These are phyloP conservation scores for Chiridota heheva DNA, from an alignment of 35 echinoderm and acorn worm genomes.

Conservation along the genomic window DNA sequence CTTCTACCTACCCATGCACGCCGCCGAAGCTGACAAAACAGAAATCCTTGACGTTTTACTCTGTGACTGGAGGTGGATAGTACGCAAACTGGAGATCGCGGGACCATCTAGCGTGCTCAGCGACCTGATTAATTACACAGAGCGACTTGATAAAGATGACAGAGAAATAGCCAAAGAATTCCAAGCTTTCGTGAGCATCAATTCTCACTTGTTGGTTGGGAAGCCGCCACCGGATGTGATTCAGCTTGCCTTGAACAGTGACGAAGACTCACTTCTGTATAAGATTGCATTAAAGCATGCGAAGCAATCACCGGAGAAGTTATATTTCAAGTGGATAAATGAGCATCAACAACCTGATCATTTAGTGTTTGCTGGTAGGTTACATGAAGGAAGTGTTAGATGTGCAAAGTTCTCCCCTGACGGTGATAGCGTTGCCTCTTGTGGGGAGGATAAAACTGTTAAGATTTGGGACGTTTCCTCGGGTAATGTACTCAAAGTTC, in stretches of 20 bases:
- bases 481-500: constrained; percentile 5
- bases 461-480: constrained; percentile 62
- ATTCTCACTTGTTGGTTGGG: constrained; percentile 70
- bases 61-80: constrained; percentile 56
- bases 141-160: constrained; percentile 30
- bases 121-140: constrained; percentile 59
- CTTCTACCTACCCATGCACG: constrained; percentile 72
- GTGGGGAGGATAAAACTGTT: constrained; percentile 79
- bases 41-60: constrained; percentile 47
- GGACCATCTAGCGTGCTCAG: constrained; percentile 73
- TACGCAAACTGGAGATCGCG: constrained; percentile 41
- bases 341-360: constrained; percentile 38
- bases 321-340: constrained; percentile 84
- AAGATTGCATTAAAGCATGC: constrained; percentile 49
- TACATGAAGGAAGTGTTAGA: constrained; percentile 52
- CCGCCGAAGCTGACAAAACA: constrained; percentile 45
- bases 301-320: constrained; percentile 15
- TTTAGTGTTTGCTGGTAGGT: constrained; percentile 61
- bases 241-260: constrained; percentile 72
- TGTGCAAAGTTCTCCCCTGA: constrained; percentile 84
- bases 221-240: constrained; percentile 54
- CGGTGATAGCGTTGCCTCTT: constrained; percentile 55
- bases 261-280: constrained; percentile 35
- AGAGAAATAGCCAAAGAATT: constrained; percentile 60
- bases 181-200: constrained; percentile 79